Conservation (phyloP, 2,797 vertebrate genomes). For the Lacerta viridis region DNA sequence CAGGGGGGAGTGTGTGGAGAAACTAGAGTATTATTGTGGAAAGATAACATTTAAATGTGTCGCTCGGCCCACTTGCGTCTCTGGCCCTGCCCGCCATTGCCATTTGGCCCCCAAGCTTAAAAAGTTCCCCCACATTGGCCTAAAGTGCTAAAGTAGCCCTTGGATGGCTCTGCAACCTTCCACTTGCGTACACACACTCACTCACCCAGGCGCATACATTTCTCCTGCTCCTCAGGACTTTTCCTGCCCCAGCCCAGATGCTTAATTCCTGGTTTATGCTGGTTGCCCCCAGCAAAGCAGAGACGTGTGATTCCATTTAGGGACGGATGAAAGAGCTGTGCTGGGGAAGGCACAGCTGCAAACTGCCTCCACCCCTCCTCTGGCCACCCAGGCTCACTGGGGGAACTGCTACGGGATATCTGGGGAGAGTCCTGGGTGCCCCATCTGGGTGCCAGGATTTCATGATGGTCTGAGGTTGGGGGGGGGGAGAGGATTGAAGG, state of each 20-base stretch:
- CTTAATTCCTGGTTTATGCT: conserved; percentile 26
- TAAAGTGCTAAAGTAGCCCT: neutral
- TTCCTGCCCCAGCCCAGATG: conserved; percentile 5
- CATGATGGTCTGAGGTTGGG: neutral
- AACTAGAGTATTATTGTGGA: too few relatives aligned
- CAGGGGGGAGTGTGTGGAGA: too few relatives aligned
- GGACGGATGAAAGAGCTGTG: conserved; percentile 34
- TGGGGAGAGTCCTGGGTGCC: conserved; percentile 16
- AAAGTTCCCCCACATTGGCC: too few relatives aligned
- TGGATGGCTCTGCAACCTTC: neutral
- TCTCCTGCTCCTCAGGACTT: neutral
- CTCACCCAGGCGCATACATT: neutral
- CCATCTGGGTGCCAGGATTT: conserved; percentile 26
- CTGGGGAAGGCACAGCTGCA: neutral
- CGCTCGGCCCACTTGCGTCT: too few relatives aligned
- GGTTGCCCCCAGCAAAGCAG: conserved; percentile 22
- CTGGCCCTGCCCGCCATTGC: too few relatives aligned
- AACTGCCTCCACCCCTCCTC: neutral
- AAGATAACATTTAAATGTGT: too few relatives aligned
- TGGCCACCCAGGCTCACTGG: conserved; percentile 23
- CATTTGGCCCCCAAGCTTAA: too few relatives aligned
- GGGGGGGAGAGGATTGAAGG: neutral
- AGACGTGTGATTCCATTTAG: conserved; percentile 38
- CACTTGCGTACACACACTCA: too few relatives aligned
- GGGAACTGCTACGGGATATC: neutral